phyloP scores from a whole-genome alignment of 2,797 vertebrate genomes.

The Mus minutoides region DNA sequence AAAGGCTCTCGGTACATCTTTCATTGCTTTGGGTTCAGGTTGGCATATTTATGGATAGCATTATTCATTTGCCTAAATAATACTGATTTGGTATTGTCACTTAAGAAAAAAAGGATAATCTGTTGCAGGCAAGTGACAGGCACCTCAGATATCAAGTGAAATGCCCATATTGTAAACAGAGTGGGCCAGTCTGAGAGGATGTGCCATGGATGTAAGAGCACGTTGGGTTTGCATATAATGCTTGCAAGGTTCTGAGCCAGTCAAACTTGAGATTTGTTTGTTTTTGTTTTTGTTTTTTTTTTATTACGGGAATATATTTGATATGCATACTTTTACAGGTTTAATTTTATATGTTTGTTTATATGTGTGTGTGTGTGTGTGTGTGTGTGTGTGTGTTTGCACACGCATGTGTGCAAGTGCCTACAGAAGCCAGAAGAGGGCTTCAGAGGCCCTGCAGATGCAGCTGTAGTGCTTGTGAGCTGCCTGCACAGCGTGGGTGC shows the following conservation, averaged over 20 bases:
- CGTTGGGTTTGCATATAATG: not conserved
- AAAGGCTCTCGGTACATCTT: not conserved
- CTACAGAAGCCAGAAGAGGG: not conserved
- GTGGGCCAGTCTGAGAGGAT: not conserved
- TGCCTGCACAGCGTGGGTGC: not conserved
- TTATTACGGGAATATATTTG: constrained; percentile 10
- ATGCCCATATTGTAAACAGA: not conserved
- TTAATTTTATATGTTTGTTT: not conserved
- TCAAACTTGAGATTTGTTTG: not conserved
- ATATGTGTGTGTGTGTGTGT: not conserved
- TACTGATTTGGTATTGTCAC: not conserved
- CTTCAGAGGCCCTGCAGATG: not conserved
- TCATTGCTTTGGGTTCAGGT: not conserved
- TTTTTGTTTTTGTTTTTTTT: not conserved
- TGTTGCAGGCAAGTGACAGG: not conserved
- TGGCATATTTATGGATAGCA: not conserved
- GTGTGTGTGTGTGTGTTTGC: not conserved
- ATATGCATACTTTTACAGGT: not conserved
- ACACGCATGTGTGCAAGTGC: not conserved
- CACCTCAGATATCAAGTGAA: not conserved
- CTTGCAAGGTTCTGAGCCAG: not conserved
- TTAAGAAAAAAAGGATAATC: constrained; percentile 37
- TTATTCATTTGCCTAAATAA: not conserved
- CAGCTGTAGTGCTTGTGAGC: not conserved
- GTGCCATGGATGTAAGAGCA: not conserved